Base-by-base conservation (phyloP, 2,888 invertebrate genomes). In the Pollenia labialis region DNA sequence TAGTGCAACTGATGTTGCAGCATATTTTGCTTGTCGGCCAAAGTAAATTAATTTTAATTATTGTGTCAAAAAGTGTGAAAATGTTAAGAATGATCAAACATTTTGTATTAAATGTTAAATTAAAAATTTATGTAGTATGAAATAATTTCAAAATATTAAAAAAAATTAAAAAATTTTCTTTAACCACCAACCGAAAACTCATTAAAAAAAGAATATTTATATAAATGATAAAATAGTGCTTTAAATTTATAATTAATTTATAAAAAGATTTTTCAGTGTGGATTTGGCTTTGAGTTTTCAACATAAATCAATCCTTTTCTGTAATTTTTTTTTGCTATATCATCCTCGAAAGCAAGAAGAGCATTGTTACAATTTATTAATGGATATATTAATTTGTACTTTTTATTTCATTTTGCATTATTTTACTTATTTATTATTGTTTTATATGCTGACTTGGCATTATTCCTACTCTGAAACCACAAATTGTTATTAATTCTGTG, bases 401-500 rank as follows among this genome's bases (percentile, higher is more conserved):
- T 58, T 58, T 18, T 44, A 48, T 58, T 58, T 46, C 32, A 76
- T 54, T 23, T 46, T 4, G 9, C 32, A 32, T 32, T 32, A 6
- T 6, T 32, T 32, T 32, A 32, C 0, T 32, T 32, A 6, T 32
- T 32, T 6, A 32, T 32, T 32, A 32, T 6, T 32, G 32, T 42
- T 69, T 52, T 23, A n/a, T 42, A 11, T 52, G 48, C n/a, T 76
- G 64, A 52, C 75, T 44, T 14, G 44, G 6, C 14, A 23, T 54
- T 46, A n/a, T 64, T 64, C 64, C 11, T 46, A n/a, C 23, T 46
- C 46, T 56, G 52, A n/a, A 69, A 76, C 76, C 82, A 23, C 76
- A 82, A 82, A 82, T 64, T 82, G 40, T 76, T 76, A 76, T 54
- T 76, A 76, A 76, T 76, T 69, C 46, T 71, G 75, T 64, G 76